These are phyloP conservation scores for Arrhopalites spinosus DNA, from an alignment of 2,888 invertebrate genomes.

Conservation along the genomic window DNA sequence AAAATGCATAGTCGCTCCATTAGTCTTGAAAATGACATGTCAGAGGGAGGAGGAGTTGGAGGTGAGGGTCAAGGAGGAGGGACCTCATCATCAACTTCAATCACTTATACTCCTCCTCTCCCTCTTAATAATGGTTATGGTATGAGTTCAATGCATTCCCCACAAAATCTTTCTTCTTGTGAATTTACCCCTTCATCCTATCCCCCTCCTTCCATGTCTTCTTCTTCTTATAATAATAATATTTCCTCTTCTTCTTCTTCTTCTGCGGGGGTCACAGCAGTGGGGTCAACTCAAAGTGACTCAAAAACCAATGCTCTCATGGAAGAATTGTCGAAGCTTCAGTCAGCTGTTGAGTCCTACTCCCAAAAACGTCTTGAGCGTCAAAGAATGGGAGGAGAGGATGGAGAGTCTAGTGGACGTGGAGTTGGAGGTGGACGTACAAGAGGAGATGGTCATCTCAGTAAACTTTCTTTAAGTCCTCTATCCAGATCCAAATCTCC, in stretches of 20 bases:
- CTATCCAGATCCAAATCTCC: conserved; percentile 41
- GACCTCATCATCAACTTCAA: conserved; percentile 11
- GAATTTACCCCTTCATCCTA: too few relatives aligned
- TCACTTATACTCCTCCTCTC: conserved; percentile 40
- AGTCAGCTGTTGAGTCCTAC: conserved; percentile 53
- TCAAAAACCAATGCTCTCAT: conserved; percentile 54
- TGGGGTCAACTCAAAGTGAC: conserved; percentile 36
- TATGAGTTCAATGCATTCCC: conserved; percentile 25
- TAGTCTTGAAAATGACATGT: conserved; percentile 48
- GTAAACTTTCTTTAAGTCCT: conserved; percentile 44
- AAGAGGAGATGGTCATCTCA: conserved; percentile 22
- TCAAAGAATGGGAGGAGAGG: conserved; percentile 33
- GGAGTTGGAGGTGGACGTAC: not conserved
- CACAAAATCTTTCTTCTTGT: too few relatives aligned
- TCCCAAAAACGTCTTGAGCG: conserved; percentile 51
- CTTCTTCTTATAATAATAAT: not conserved
- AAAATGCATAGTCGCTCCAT: conserved; percentile 51
- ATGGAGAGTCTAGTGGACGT: not conserved
- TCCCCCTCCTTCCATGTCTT: not conserved
- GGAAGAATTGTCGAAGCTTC: conserved; percentile 55
- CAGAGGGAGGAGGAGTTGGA: conserved; percentile 33
- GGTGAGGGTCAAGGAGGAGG: not conserved
- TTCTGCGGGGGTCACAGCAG: not conserved
- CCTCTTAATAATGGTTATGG: conserved; percentile 39
- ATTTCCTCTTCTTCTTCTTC: not conserved